These are phyloP conservation scores for Solenopsis fugax DNA, from an alignment of 1,140 invertebrate species.

Conservation along the genomic window DNA sequence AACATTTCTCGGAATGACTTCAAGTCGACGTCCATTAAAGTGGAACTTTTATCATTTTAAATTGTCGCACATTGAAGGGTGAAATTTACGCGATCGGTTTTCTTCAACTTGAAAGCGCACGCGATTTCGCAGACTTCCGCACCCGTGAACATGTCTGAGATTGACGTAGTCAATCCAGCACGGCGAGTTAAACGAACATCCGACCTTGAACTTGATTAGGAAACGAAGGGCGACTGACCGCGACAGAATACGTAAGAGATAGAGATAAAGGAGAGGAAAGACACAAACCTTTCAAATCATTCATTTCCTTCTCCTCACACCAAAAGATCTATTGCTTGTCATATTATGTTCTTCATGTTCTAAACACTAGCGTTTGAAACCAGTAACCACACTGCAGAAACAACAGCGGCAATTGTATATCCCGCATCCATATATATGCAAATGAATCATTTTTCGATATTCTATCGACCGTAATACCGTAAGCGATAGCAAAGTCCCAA, in stretches of 20 bases:
- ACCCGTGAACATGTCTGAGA: not conserved
- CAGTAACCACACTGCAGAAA: not conserved
- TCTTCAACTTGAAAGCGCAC: not conserved
- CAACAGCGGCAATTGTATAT: not conserved
- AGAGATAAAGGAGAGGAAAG: not conserved
- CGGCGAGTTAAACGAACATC: conserved; percentile 36
- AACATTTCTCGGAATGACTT: not conserved
- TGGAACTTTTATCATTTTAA: conserved; percentile 13
- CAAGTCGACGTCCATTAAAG: not conserved
- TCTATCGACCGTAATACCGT: not conserved
- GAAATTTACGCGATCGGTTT: not conserved
- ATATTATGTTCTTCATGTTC: not conserved
- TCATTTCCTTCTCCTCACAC: not conserved
- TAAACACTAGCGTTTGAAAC: not conserved
- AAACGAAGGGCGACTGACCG: not conserved
- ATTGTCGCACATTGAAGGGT: not conserved
- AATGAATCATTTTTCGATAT: not conserved
- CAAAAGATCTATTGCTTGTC: not conserved
- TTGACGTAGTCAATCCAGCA: not conserved
- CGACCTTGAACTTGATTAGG: conserved; percentile 23
- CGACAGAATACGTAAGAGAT: not conserved
- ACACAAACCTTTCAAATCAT: not conserved
- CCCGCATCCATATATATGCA: not conserved
- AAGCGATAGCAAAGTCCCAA: not conserved
- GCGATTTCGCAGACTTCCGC: conserved; percentile 9